Conservation (phyloP, 2,797 vertebrate species). For the Periophthalmus magnuspinnatus region DNA sequence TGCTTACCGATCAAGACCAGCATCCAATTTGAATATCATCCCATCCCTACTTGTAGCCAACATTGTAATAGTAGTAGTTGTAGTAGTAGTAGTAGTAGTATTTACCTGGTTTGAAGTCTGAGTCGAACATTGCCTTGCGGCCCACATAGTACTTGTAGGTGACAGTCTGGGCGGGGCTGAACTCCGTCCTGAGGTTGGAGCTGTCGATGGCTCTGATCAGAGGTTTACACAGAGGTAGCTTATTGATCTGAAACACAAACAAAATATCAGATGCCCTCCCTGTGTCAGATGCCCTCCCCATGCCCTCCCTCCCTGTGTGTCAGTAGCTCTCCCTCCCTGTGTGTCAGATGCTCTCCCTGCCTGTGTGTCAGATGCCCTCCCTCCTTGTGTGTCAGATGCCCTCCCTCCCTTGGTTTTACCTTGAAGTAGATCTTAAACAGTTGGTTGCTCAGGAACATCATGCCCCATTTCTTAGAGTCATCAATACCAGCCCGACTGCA, state of each 20-base stretch:
- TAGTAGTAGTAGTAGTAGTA: too few species aligned
- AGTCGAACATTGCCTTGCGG: conserved; percentile 97
- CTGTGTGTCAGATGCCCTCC: neutral
- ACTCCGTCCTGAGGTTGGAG: conserved; percentile 94
- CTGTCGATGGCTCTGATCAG: conserved; percentile 97
- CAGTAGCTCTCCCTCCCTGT: neutral
- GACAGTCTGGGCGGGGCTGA: conserved; percentile 90
- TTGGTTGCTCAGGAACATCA: conserved; percentile 97
- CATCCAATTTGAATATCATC: too few species aligned
- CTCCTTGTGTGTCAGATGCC: neutral
- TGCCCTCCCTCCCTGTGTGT: too few species aligned
- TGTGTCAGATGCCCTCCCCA: neutral
- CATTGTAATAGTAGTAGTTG: too few species aligned
- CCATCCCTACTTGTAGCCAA: too few species aligned
- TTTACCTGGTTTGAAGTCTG: conserved; percentile 92
- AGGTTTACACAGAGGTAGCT: conserved; percentile 94
- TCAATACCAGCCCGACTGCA: conserved; percentile 91
- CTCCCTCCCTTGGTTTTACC: conserved; percentile 64
- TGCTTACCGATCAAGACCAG: too few species aligned
- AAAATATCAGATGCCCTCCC: neutral
- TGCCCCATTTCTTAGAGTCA: conserved; percentile 98
- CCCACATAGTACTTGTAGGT: conserved; percentile 96
- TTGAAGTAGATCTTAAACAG: conserved; percentile 99
- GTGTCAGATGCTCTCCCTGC: neutral
- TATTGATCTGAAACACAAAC: conserved; percentile 86